phyloP scores from a whole-genome alignment of 2,113 vertebrate species.

The Halcyon senegalensis region DNA sequence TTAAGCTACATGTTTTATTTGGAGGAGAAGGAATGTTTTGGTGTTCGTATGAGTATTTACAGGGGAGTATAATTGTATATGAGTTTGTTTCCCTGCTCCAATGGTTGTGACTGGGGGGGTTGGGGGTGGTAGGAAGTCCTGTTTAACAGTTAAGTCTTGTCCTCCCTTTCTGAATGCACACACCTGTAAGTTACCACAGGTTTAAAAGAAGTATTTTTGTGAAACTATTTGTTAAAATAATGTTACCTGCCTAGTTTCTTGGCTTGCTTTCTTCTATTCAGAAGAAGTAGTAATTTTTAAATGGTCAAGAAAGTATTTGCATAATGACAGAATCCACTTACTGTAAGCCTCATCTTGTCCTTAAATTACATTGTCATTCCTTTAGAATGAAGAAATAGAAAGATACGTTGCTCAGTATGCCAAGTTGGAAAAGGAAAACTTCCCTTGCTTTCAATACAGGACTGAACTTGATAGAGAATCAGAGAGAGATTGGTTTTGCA shows the following conservation, averaged over 20 bases:
- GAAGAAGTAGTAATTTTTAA: background rate
- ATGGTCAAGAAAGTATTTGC: background rate
- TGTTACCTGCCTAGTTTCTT: background rate
- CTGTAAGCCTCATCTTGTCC: conserved; percentile 15
- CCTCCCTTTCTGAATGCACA: background rate
- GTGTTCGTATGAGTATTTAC: background rate
- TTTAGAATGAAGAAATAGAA: conserved; percentile 34
- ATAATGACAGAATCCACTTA: background rate
- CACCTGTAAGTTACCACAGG: background rate
- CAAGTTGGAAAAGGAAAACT: background rate
- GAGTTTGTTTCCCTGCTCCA: background rate
- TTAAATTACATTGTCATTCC: conserved; percentile 28
- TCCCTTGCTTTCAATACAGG: background rate
- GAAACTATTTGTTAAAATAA: background rate
- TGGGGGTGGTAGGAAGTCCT: background rate
- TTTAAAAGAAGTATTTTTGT: background rate
- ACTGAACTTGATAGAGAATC: conserved; percentile 30
- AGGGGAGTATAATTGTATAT: background rate
- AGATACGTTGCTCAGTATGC: background rate
- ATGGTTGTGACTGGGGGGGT: background rate
- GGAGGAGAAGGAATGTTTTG: background rate
- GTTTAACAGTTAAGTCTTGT: background rate
- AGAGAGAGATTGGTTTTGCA: background rate
- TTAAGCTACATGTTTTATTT: background rate
- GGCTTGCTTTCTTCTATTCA: background rate